Percentiles rank a stretch among this genome's conserved stretches.
phyloP scores from a whole-genome alignment of 1,140 invertebrate genomes.

The Halyomorpha halys region DNA sequence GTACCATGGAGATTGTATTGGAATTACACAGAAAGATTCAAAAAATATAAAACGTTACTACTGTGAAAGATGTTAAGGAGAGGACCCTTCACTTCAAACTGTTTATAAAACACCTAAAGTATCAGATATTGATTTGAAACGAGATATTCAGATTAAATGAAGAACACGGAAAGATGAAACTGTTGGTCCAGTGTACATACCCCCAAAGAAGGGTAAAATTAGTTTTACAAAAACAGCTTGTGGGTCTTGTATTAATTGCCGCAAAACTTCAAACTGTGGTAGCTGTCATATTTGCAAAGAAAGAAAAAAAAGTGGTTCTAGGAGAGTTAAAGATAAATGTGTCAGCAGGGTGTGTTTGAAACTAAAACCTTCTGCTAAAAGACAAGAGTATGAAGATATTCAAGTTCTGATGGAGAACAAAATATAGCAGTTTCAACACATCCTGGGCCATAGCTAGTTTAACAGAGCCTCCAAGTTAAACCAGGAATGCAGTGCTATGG shows the following conservation, averaged over 20 bases:
- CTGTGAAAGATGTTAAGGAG: conserved; percentile 68
- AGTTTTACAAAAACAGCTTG: conserved; percentile 46
- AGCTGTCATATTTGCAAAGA: conserved; percentile 63
- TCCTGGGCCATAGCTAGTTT: too few species aligned
- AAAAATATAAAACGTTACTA: conserved; percentile 89
- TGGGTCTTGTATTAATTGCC: conserved; percentile 72
- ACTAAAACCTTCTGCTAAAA: conserved; percentile 34
- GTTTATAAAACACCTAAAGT: conserved; percentile 28
- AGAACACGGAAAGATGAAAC: conserved; percentile 31
- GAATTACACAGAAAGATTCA: conserved; percentile 84
- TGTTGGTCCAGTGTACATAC: conserved; percentile 32
- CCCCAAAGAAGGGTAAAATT: conserved; percentile 20
- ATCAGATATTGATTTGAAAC: background rate
- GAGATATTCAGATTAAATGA: background rate
- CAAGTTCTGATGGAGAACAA: conserved; percentile 42
- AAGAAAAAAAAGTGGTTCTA: conserved; percentile 67
- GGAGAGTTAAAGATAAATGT: conserved; percentile 46
- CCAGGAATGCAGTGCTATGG: conserved; percentile 71
- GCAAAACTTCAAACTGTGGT: conserved; percentile 71
- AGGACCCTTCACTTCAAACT: conserved; percentile 55
- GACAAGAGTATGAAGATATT: conserved; percentile 33
- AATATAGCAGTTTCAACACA: conserved; percentile 22
- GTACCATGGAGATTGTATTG: conserved; percentile 97
- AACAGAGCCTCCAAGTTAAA: conserved; percentile 37
- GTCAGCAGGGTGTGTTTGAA: conserved; percentile 37